phyloP scores from a whole-genome alignment of 2,888 invertebrate genomes.

The Coleophora deauratella region DNA sequence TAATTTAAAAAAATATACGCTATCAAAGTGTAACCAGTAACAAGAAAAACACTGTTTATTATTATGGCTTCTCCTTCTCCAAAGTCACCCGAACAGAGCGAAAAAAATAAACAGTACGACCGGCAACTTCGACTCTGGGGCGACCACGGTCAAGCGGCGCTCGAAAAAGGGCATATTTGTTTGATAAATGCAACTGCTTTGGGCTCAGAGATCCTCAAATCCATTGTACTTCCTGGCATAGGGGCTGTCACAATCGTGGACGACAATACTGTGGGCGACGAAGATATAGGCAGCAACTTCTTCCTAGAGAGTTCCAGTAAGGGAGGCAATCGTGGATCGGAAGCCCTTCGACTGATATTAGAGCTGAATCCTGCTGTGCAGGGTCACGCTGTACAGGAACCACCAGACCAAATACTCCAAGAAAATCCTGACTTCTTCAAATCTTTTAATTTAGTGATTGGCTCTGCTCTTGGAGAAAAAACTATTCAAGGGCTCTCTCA shows the following conservation, averaged over 20 bases:
- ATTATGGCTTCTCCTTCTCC: conserved; percentile 80
- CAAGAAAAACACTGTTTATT: not conserved
- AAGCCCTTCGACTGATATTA: conserved; percentile 85
- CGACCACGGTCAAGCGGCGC: conserved; percentile 93
- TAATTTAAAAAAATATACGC: too few relatives aligned
- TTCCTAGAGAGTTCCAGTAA: conserved; percentile 89
- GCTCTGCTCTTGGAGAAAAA: conserved; percentile 84
- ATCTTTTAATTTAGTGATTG: conserved; percentile 90
- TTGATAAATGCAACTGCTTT: conserved; percentile 94
- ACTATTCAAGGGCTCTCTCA: conserved; percentile 82
- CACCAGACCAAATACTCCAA: conserved; percentile 85
- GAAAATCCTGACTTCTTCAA: conserved; percentile 93
- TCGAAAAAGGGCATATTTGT: conserved; percentile 94
- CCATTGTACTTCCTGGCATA: conserved; percentile 94
- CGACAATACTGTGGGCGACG: conserved; percentile 86
- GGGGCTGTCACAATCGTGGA: conserved; percentile 95
- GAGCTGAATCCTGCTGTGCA: conserved; percentile 95
- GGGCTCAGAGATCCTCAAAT: conserved; percentile 96
- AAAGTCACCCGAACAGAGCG: conserved; percentile 82
- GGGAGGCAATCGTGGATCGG: conserved; percentile 88
- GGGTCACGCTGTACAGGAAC: conserved; percentile 94
- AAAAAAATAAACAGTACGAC: conserved; percentile 86
- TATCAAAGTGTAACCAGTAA: too few relatives aligned
- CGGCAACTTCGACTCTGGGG: conserved; percentile 96
- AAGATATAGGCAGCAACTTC: conserved; percentile 96